A percentile compares a stretch with the other conserved stretches of the same genome.
phyloP scores from a whole-genome alignment of 2,888 invertebrate species.

The Volucella inflata region DNA sequence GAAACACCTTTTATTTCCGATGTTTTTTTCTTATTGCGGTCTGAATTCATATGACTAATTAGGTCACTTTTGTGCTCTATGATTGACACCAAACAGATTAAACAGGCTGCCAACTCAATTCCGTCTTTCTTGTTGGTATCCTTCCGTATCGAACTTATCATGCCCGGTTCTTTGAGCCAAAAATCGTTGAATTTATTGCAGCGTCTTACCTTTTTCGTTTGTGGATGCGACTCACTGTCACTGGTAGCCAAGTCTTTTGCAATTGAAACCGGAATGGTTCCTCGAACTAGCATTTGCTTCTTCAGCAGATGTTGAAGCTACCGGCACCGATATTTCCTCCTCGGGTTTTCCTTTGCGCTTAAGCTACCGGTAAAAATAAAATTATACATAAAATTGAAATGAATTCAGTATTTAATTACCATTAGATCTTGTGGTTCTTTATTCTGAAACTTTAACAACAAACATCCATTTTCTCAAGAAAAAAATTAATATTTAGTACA shows the following conservation, averaged over 20 bases:
- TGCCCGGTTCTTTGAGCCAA: background rate
- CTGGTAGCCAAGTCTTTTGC: background rate
- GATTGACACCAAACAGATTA: conserved; percentile 9
- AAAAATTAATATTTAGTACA: conserved; percentile 1
- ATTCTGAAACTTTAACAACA: conserved; percentile 3
- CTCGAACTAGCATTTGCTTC: background rate
- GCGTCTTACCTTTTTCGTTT: conserved; percentile 6
- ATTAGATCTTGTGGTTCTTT: conserved; percentile 3
- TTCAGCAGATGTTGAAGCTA: background rate
- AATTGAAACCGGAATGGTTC: background rate
- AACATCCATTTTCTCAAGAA: conserved; percentile 2
- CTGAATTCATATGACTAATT: background rate
- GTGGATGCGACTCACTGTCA: conserved; percentile 2
- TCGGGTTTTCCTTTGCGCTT: conserved; percentile 15
- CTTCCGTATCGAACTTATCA: background rate
- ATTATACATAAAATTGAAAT: background rate
- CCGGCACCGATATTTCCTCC: conserved; percentile 11
- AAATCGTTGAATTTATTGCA: conserved; percentile 5
- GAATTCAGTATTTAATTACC: conserved; percentile 8
- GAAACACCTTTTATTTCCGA: too few relatives aligned
- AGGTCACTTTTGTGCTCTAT: conserved; percentile 2
- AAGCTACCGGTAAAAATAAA: conserved; percentile 9
- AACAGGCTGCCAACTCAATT: conserved; percentile 7
- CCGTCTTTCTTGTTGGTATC: background rate
- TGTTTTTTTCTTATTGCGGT: background rate